A percentile compares a stretch with the other conserved stretches of the same genome.
Conservation (phyloP, 2,888 invertebrate species). For the Microctonus aethiopoides region DNA sequence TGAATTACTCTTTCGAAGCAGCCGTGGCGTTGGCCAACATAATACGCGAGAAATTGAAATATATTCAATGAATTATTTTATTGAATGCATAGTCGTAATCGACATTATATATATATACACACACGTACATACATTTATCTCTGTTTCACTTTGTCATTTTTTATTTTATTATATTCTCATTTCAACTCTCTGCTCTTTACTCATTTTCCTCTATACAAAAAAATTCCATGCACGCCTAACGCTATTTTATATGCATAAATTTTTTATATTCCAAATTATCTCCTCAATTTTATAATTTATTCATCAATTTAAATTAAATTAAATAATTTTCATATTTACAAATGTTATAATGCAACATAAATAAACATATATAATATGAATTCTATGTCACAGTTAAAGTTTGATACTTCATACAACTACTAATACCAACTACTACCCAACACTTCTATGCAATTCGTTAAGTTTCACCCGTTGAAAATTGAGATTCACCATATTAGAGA, state of each 20-base stretch:
- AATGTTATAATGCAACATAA: not conserved
- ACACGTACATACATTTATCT: not conserved
- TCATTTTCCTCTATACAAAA: not conserved
- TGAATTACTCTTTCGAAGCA: constrained; percentile 66
- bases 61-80: constrained; percentile 67
- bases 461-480: constrained; percentile 54
- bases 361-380: not conserved
- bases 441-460: not conserved
- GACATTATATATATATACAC: constrained; percentile 55
- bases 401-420: not conserved
- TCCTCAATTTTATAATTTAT: too few species aligned
- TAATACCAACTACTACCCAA: not conserved
- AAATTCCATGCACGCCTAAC: too few species aligned
- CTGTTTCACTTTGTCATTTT: not conserved
- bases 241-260: too few species aligned
- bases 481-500: constrained; percentile 62
- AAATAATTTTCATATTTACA: not conserved
- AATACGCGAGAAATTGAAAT: constrained; percentile 66
- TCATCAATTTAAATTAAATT: not conserved
- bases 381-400: not conserved
- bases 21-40: constrained; percentile 50
- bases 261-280: too few species aligned
- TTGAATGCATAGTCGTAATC: constrained; percentile 62
- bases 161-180: not conserved
- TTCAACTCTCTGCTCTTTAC: not conserved